Evolutionary conservation across 2,888 invertebrate species (phyloP).

Genomic region (Drosophila heteroneura): DNA sequence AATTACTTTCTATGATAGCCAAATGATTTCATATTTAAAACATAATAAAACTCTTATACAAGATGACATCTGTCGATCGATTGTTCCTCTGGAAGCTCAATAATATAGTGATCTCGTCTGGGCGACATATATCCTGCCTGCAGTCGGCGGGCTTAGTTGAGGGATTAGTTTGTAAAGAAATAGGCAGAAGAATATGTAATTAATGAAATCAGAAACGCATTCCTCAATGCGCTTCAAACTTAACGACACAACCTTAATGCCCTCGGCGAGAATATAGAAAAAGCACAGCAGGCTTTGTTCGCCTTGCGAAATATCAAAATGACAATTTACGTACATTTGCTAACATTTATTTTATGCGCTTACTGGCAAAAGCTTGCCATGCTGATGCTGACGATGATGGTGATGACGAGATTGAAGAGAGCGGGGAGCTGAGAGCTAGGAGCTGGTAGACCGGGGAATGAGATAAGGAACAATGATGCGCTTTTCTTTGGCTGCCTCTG

Average conservation of each 20-base stretch:
- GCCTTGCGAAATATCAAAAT: slow-evolving; percentile 72
- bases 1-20: background rate
- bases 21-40: background rate
- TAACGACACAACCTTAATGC: background rate
- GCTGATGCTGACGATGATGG: slow-evolving; percentile 12
- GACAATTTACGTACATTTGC: slow-evolving; percentile 77
- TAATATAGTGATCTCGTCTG: background rate
- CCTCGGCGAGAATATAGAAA: background rate
- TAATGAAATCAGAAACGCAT: background rate
- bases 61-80: background rate
- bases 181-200: background rate
- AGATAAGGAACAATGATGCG: slow-evolving; percentile 32
- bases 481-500: slow-evolving; percentile 22
- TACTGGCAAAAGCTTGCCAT: slow-evolving; percentile 30
- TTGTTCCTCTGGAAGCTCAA: background rate
- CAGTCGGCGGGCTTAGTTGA: background rate
- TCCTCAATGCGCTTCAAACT: background rate
- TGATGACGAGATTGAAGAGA: slow-evolving; percentile 12
- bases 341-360: slow-evolving; percentile 65
- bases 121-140: background rate
- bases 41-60: background rate
- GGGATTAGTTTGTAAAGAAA: background rate
- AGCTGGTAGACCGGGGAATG: background rate
- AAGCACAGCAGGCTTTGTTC: slow-evolving; percentile 68
- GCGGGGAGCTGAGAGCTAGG: background rate